These are phyloP conservation scores for Oryzias curvinotus DNA, from an alignment of 2,113 vertebrate species.

Conservation along the genomic window DNA sequence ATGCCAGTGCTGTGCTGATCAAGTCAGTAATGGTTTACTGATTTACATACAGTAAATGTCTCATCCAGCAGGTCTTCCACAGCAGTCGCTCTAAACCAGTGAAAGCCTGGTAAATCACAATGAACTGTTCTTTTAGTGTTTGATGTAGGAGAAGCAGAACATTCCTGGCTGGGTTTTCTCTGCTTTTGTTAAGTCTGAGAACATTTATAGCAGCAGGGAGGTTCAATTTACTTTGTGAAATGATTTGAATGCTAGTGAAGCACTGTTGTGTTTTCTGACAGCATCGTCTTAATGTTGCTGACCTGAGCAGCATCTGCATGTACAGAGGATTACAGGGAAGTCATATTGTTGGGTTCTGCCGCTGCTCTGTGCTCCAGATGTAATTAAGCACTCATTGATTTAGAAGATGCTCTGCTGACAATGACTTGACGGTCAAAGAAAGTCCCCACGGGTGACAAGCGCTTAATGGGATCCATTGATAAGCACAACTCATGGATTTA, in stretches of 20 bases:
- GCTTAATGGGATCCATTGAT: slow-evolving; percentile 69
- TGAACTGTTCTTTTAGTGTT: slow-evolving; percentile 48
- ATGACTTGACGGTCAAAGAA: slow-evolving; percentile 62
- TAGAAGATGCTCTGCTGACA: slow-evolving; percentile 57
- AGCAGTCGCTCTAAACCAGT: slow-evolving; percentile 19
- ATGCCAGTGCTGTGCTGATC: slow-evolving; percentile 73
- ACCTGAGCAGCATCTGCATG: slow-evolving; percentile 45
- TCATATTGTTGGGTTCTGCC: slow-evolving; percentile 65
- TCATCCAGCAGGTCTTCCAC: slow-evolving; percentile 65
- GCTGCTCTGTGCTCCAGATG: slow-evolving; percentile 57
- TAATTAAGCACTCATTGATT: slow-evolving; percentile 73
- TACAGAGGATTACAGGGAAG: slow-evolving; percentile 50
- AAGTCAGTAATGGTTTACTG: slow-evolving; percentile 63
- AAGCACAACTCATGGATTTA: slow-evolving; percentile 61
- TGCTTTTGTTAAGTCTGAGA: slow-evolving; percentile 11
- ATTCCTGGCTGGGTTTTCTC: slow-evolving; percentile 54
- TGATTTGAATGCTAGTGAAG: too few species aligned
- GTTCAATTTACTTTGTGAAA: too few species aligned
- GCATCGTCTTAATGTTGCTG: slow-evolving; percentile 43
- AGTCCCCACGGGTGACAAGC: slow-evolving; percentile 52
- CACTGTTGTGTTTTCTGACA: slow-evolving; percentile 39
- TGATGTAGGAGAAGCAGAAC: slow-evolving; percentile 29
- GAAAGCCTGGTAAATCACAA: slow-evolving; percentile 28
- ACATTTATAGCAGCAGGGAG: not conserved
- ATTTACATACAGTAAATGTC: slow-evolving; percentile 64